Base-by-base conservation (phyloP, 2,888 invertebrate genomes). In the Cyclophora albipunctata region DNA sequence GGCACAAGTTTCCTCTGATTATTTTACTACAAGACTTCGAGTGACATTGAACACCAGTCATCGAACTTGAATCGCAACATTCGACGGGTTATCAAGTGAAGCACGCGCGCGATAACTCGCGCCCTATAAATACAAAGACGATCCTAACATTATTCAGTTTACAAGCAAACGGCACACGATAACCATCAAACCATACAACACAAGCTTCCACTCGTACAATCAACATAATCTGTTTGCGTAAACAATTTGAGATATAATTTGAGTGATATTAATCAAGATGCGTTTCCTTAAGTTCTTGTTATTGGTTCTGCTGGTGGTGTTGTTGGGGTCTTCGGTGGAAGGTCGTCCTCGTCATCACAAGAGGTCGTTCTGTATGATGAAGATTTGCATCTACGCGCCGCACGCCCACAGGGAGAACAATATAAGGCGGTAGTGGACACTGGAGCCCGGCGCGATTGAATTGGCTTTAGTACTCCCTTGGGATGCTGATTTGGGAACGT, bases 1-100 rank as follows among this genome's bases (percentile, higher is more conserved):
- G 20, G 20, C 35, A 61, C 66, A 63, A 69, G 64, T 67, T 65
- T 69, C 56, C 60, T 62, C 63, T 64, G 84, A 84, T 85, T 83
- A 84, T 73, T 84, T 85, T 86, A 86, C 84, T 84, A 84, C 71
- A 71, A 75, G 71, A 71, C 60, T 55, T 59, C 58, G 63, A 63
- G 67, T 84, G 86, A 86, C 85, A 86, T 87, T 86, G 86, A 76
- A 65, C 52, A 53, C 57, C 84, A 84, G 85, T 87, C 86, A 86
- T 83, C 84, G 87, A 87, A 85, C 87, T 71, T 72, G 58, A 40
- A 46, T 73, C 75, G 74, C 75, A 62, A 67, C 67, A 73, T 85
- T 84, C 47, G 81, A 78, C 60, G 74, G 78, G 81, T 81, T 83
- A 85, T 84, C 84, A 64, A 20, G 58, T 37, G 54, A 55, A 20